Conservation (phyloP, 2,888 invertebrate genomes). For the Drosophila yooni region DNA sequence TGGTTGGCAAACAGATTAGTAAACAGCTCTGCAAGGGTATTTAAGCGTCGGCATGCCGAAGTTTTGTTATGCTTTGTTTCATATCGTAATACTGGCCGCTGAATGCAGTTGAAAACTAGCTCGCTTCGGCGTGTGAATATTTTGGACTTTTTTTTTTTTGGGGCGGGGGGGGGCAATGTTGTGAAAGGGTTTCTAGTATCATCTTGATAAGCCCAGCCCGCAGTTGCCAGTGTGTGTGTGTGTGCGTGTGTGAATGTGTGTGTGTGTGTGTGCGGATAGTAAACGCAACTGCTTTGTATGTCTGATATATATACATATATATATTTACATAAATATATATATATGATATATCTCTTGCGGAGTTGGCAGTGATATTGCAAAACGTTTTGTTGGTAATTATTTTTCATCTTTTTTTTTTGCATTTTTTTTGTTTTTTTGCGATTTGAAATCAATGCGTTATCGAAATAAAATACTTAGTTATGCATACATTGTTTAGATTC, state of each 20-base stretch:
- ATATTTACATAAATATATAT: conserved; percentile 35
- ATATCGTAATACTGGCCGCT: conserved; percentile 52
- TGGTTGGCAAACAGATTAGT: not conserved
- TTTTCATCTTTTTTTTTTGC: not conserved
- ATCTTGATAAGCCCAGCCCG: conserved; percentile 46
- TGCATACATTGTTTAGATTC: conserved; percentile 34
- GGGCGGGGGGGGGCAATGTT: conserved; percentile 12
- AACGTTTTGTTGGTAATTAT: conserved; percentile 50
- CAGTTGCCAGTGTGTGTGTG: conserved; percentile 41
- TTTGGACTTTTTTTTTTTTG: not conserved
- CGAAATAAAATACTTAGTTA: conserved; percentile 61
- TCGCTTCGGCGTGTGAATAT: conserved; percentile 42
- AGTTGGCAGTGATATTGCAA: conserved; percentile 79
- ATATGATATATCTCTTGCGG: conserved; percentile 68
- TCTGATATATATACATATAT: conserved; percentile 53
- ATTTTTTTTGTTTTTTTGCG: conserved; percentile 21
- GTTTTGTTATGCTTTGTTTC: not conserved
- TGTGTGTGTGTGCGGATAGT: conserved; percentile 48
- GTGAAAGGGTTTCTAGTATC: conserved; percentile 23
- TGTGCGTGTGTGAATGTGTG: conserved; percentile 5
- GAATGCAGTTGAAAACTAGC: conserved; percentile 49
- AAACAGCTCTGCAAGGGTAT: conserved; percentile 41
- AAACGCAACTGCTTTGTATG: conserved; percentile 57
- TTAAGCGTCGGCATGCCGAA: conserved; percentile 31
- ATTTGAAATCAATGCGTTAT: conserved; percentile 66